A percentile compares a stretch with the other conserved stretches of the same genome.
Evolutionary conservation across 1,140 invertebrate species (phyloP).

Genomic region (Heliconius hermathena): DNA sequence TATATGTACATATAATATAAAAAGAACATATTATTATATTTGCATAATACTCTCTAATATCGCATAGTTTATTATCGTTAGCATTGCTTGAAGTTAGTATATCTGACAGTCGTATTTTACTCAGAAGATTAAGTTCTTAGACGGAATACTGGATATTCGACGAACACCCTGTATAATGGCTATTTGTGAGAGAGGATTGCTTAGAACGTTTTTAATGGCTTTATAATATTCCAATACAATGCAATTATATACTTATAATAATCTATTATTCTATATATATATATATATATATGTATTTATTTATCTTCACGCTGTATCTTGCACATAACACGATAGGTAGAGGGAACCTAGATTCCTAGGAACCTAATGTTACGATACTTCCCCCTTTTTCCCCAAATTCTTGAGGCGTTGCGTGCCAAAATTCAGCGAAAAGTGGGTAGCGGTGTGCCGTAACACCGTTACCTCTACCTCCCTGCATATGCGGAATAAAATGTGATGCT

Average conservation of each 20-base stretch:
- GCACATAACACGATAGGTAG: too few relatives aligned
- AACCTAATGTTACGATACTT: too few relatives aligned
- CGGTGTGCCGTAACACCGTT: too few relatives aligned
- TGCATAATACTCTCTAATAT: not conserved
- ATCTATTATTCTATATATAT: not conserved
- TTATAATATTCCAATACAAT: not conserved
- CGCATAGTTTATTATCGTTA: conserved; percentile 3
- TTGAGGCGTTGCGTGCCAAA: too few relatives aligned
- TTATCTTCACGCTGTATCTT: too few relatives aligned
- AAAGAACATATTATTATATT: not conserved
- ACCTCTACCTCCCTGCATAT: too few relatives aligned
- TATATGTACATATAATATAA: not conserved
- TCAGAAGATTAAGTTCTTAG: conserved; percentile 25
- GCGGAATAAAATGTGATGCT: too few relatives aligned
- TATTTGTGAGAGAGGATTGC: conserved; percentile 11
- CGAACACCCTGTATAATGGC: conserved; percentile 12
- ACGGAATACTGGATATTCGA: conserved; percentile 15
- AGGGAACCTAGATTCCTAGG: too few relatives aligned
- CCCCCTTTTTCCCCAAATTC: too few relatives aligned
- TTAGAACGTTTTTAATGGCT: not conserved
- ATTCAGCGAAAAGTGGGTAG: too few relatives aligned
- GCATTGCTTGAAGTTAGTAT: conserved; percentile 1
- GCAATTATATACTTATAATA: not conserved
- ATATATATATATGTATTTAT: not conserved
- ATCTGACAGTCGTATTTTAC: conserved; percentile 22